Evolutionary conservation across 1,140 invertebrate species (phyloP).

Genomic region (Listronotus bonariensis): DNA sequence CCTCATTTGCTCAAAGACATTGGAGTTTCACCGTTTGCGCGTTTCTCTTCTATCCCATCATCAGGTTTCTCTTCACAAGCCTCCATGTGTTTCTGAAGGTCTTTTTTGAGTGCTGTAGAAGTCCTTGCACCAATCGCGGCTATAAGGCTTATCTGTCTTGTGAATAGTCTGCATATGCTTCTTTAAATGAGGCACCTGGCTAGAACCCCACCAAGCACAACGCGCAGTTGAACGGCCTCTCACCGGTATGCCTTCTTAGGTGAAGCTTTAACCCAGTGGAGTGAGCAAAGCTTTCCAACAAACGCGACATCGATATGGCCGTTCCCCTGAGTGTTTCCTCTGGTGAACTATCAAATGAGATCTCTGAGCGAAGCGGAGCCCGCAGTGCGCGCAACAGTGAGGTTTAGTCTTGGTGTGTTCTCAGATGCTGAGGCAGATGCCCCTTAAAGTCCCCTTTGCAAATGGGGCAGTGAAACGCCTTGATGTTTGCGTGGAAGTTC

Average conservation of each 20-base stretch:
- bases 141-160: slow-evolving; percentile 73
- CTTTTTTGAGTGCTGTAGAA: slow-evolving; percentile 78
- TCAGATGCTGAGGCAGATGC: slow-evolving; percentile 82
- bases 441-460: slow-evolving; percentile 90
- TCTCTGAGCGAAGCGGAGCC: slow-evolving; percentile 91
- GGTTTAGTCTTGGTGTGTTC: slow-evolving; percentile 85
- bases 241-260: slow-evolving; percentile 76
- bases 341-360: slow-evolving; percentile 93
- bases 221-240: slow-evolving; percentile 80
- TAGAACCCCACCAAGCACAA: slow-evolving; percentile 72
- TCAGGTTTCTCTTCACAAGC: slow-evolving; percentile 55
- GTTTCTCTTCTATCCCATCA: slow-evolving; percentile 47
- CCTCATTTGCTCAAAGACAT: slow-evolving; percentile 78
- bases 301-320: slow-evolving; percentile 79
- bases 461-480: slow-evolving; percentile 83
- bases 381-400: slow-evolving; percentile 90
- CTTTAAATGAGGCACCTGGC: slow-evolving; percentile 79
- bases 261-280: slow-evolving; percentile 83
- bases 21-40: slow-evolving; percentile 55
- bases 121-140: slow-evolving; percentile 69
- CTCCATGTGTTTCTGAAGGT: slow-evolving; percentile 68
- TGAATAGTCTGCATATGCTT: slow-evolving; percentile 83
- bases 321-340: slow-evolving; percentile 84
- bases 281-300: slow-evolving; percentile 80
- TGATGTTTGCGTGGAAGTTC: slow-evolving; percentile 77